These are phyloP conservation scores for Cryptocheilus praepositus DNA, from an alignment of 2,888 invertebrate species.

Conservation along the genomic window DNA sequence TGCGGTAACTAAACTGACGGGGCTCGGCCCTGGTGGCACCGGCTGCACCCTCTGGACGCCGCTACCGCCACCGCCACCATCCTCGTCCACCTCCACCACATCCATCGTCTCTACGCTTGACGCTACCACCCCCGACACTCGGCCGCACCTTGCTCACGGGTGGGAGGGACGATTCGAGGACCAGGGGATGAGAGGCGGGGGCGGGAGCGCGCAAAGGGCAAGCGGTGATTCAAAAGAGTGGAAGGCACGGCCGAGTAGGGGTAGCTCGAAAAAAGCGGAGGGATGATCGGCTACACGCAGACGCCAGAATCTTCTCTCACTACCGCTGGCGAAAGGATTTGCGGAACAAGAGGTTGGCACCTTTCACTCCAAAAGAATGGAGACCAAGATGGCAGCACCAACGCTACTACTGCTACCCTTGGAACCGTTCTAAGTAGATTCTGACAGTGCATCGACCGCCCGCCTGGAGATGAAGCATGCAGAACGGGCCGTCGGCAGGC, in stretches of 20 bases:
- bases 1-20: slow-evolving; percentile 75
- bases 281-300: slow-evolving; percentile 29
- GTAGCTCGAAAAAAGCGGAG: background rate
- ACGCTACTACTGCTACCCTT: background rate
- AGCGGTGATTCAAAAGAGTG: slow-evolving; percentile 1
- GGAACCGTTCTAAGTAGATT: too few relatives aligned
- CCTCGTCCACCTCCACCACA: slow-evolving; percentile 34
- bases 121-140: slow-evolving; percentile 12
- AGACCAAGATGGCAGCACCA: slow-evolving; percentile 1
- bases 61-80: slow-evolving; percentile 28
- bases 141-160: background rate
- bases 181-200: background rate
- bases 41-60: slow-evolving; percentile 54
- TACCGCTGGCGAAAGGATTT: slow-evolving; percentile 8
- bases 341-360: background rate
- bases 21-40: slow-evolving; percentile 55
- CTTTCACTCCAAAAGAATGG: background rate
- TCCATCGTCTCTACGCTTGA: slow-evolving; percentile 23
- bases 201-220: slow-evolving; percentile 15
- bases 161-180: slow-evolving; percentile 8
- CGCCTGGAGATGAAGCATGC: too few relatives aligned
- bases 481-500: background rate
- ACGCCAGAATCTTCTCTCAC: slow-evolving; percentile 19
- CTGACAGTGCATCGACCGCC: too few relatives aligned
- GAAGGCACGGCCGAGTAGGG: background rate